Base-by-base conservation (phyloP, 1,140 invertebrate genomes). In the Pinna nobilis region DNA sequence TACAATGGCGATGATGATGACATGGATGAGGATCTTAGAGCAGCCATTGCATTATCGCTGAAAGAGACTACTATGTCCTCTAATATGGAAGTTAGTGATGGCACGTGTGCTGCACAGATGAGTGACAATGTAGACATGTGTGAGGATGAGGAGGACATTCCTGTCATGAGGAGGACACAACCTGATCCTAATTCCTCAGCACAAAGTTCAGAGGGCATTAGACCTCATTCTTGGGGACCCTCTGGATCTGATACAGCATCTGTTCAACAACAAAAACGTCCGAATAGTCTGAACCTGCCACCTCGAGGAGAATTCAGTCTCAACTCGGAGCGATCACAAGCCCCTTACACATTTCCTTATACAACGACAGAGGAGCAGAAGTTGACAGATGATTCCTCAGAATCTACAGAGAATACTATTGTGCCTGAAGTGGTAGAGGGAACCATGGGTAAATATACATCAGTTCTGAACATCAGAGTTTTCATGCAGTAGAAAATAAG, bases 201-300 rank as follows among this genome's bases (percentile, higher is more conserved):
- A 44, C 39, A 44, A 44, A 44, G n/a, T 44, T 23, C 18, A 23
- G 35, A 2, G 5, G 59, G 15, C 59, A 32, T n/a, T 3, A 44
- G 74, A 30, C 80, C 82, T 18, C 74, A 73, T 23, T 82, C 83
- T 5, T 84, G 80, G 80, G 77, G 80, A 28, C 79, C 80, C 6
- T 64, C 74, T 25, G 76, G 74, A 2, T 32, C 51, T 18, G 77
- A 59, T 33, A 28, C 77, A 37, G 32, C 70, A 9, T 28, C 76
- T 4, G 49, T 76, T 7, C 75, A 76, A 9, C 83, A 78, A 53
- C 80, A 79, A 59, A 86, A 81, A 60, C 72, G 86, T 28, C 86
- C 86, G 7, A 86, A 83, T 20, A 86, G 85, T 76, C 66, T 87
- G 23, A 86, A 86, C 64, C 70, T 87, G n/a, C 82, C 82, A 44